Conservation (phyloP, 2,113 vertebrate species). For the Noctilio leporinus region DNA sequence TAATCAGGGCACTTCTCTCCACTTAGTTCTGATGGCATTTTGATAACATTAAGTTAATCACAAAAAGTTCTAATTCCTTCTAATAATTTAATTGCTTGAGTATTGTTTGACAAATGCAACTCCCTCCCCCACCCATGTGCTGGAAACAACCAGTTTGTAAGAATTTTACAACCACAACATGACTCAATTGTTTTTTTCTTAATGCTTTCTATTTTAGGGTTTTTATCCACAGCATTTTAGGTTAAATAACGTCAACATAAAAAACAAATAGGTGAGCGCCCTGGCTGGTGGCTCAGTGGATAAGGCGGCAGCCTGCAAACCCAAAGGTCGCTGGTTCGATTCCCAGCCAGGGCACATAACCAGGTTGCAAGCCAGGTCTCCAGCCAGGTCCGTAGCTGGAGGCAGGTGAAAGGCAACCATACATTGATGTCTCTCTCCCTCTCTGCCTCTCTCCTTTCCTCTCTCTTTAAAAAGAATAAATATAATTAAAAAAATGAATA, state of each 20-base stretch:
- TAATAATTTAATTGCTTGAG: neutral
- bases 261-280: neutral
- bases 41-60: conserved; percentile 8
- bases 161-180: neutral
- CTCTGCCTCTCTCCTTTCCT: too few relatives aligned
- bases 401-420: too few relatives aligned
- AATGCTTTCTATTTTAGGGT: neutral
- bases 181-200: neutral
- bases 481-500: too few relatives aligned
- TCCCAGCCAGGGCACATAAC: too few relatives aligned
- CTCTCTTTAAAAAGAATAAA: too few relatives aligned
- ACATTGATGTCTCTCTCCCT: too few relatives aligned
- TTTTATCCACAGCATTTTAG: neutral
- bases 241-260: neutral
- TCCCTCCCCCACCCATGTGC: neutral
- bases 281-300: too few relatives aligned
- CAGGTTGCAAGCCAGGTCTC: too few relatives aligned
- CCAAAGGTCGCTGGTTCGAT: too few relatives aligned
- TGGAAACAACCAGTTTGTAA: neutral
- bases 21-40: conserved; percentile 18
- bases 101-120: neutral
- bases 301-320: too few relatives aligned
- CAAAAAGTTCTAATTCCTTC: neutral
- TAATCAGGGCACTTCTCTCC: conserved; percentile 29
- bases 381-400: too few relatives aligned